Conservation (phyloP, 2,797 vertebrate genomes). For the Siniperca obscura region DNA sequence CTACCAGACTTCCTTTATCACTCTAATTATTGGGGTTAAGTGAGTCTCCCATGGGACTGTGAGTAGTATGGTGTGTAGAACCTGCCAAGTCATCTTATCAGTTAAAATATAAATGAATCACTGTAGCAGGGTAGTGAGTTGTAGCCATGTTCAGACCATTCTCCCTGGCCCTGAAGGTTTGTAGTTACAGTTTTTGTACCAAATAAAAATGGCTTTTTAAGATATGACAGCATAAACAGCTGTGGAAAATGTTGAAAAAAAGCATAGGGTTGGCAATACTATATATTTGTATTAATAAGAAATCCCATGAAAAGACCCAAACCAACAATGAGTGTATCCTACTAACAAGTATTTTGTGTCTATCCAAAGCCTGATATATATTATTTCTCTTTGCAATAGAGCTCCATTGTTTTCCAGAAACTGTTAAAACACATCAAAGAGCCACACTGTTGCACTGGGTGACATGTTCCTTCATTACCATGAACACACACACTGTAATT, state of each 20-base stretch:
- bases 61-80: neutral
- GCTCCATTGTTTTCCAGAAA: neutral
- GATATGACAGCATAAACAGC: neutral
- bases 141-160: neutral
- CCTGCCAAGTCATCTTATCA: conserved; percentile 46
- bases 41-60: conserved; percentile 61
- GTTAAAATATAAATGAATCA: conserved; percentile 36
- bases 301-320: neutral
- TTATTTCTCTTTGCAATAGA: neutral
- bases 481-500: neutral
- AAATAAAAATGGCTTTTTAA: conserved; percentile 1
- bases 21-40: conserved; percentile 76
- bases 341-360: neutral
- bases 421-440: neutral
- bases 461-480: neutral
- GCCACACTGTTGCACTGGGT: neutral
- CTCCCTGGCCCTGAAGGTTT: neutral
- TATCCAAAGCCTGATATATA: neutral
- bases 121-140: neutral
- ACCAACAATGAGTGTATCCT: neutral
- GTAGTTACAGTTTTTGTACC: neutral
- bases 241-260: neutral
- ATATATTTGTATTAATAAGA: neutral
- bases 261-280: neutral
- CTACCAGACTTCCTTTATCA: conserved; percentile 61